These are phyloP conservation scores for Pteronotus mesoamericanus DNA, from an alignment of 2,797 vertebrate genomes.

Conservation along the genomic window DNA sequence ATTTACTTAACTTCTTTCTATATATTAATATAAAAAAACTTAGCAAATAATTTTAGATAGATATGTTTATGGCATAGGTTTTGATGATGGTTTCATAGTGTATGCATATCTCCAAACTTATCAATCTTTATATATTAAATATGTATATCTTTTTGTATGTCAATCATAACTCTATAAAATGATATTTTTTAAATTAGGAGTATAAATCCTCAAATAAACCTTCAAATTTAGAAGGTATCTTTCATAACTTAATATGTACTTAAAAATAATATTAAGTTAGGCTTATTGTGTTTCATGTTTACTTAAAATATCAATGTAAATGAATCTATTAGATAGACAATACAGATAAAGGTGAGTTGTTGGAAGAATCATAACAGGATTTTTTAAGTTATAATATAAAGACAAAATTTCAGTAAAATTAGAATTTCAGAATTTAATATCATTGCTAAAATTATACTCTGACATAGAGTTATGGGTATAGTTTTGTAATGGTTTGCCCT, in stretches of 20 bases:
- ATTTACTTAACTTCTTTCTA: background rate
- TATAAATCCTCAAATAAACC: background rate
- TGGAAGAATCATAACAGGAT: background rate
- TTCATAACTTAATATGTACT: background rate
- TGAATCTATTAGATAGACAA: background rate
- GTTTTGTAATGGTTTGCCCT: background rate
- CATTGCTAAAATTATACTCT: background rate
- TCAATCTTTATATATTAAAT: background rate
- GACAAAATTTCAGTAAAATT: background rate
- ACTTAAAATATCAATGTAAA: background rate
- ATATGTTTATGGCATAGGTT: background rate
- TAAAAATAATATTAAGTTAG: background rate
- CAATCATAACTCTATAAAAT: background rate
- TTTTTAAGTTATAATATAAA: background rate
- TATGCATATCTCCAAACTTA: background rate
- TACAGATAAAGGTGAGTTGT: background rate
- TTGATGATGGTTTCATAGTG: background rate
- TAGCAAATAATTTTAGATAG: background rate
- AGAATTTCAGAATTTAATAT: slow-evolving; percentile 15
- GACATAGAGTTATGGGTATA: background rate
- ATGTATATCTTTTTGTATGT: background rate
- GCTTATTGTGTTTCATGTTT: background rate
- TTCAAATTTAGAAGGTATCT: background rate
- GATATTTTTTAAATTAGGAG: background rate
- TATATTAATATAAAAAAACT: background rate